Conservation (phyloP, 2,797 vertebrate genomes). For the Parauchenoglanis ngamensis region DNA sequence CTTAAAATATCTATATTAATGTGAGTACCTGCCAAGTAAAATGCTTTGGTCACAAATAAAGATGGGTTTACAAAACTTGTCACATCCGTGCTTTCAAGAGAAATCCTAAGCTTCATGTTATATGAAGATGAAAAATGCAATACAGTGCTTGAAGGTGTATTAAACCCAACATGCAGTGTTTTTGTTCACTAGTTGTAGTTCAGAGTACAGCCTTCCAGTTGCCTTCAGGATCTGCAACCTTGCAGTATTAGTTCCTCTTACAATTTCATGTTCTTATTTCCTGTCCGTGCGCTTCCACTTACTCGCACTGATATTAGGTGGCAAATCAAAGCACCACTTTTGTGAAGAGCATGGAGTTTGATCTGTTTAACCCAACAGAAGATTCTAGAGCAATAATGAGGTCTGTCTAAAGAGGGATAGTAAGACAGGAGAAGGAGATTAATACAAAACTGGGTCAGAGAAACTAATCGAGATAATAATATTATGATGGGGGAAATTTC, state of each 20-base stretch:
- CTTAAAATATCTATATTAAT: too few species aligned
- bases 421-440: neutral
- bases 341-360: neutral
- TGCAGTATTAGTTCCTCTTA: neutral
- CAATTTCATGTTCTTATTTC: neutral
- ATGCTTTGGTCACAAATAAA: neutral
- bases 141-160: neutral
- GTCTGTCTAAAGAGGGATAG: conserved; percentile 25
- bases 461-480: neutral
- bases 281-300: neutral
- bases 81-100: neutral
- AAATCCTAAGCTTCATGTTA: neutral
- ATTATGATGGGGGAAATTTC: neutral
- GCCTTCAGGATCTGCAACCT: neutral
- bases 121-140: neutral
- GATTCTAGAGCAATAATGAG: conserved; percentile 29
- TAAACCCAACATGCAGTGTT: neutral
- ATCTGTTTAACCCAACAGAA: conserved; percentile 32
- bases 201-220: neutral
- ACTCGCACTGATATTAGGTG: neutral
- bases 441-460: conserved; percentile 11
- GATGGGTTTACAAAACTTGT: neutral
- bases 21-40: too few species aligned
- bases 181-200: neutral
- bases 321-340: neutral